Evolutionary conservation across 1,140 invertebrate genomes (phyloP).

Genomic region (Limonius californicus): DNA sequence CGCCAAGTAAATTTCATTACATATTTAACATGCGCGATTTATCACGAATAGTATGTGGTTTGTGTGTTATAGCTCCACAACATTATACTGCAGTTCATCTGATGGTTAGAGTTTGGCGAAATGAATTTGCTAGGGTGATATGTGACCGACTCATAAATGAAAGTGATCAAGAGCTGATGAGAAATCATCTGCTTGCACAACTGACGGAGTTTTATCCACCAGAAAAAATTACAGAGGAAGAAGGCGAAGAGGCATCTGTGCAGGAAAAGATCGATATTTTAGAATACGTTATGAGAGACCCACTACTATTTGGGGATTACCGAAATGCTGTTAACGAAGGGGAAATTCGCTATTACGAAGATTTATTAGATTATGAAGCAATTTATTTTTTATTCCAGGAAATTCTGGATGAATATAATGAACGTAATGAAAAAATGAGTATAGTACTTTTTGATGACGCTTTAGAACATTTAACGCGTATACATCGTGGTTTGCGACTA

Average conservation of each 20-base stretch:
- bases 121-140: slow-evolving; percentile 82
- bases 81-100: slow-evolving; percentile 64
- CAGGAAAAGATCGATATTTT: slow-evolving; percentile 51
- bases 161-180: slow-evolving; percentile 54
- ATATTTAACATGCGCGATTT: slow-evolving; percentile 91
- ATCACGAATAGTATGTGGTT: slow-evolving; percentile 73
- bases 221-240: slow-evolving; percentile 36
- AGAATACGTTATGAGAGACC: slow-evolving; percentile 72
- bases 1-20: slow-evolving; percentile 90
- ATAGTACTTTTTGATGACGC: slow-evolving; percentile 89
- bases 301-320: slow-evolving; percentile 83
- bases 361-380: slow-evolving; percentile 83
- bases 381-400: slow-evolving; percentile 81
- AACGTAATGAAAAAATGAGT: slow-evolving; percentile 62
- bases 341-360: slow-evolving; percentile 79
- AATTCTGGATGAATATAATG: slow-evolving; percentile 85
- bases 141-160: slow-evolving; percentile 78
- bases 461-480: slow-evolving; percentile 79
- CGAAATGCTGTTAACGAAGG: slow-evolving; percentile 76
- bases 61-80: slow-evolving; percentile 68
- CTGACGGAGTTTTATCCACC: slow-evolving; percentile 50
- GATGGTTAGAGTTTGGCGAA: slow-evolving; percentile 81
- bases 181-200: slow-evolving; percentile 50
- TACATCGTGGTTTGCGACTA: slow-evolving; percentile 63
- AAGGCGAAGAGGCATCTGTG: slow-evolving; percentile 46